phyloP scores from a whole-genome alignment of 2,888 invertebrate genomes.

The Caenorhabditis afra region DNA sequence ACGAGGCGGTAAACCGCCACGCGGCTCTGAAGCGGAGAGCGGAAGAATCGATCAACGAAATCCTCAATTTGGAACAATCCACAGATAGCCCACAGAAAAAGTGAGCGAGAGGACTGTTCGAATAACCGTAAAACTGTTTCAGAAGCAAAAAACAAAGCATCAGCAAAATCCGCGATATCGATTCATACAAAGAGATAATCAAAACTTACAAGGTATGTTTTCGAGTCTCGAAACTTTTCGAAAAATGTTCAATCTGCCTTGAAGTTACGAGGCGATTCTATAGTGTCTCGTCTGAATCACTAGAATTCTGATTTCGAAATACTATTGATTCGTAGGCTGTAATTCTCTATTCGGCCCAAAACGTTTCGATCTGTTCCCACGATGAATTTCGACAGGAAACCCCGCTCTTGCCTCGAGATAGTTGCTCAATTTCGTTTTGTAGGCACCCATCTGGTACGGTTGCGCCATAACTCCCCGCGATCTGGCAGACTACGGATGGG shows the following conservation, averaged over 20 bases:
- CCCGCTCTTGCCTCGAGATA: too few species aligned
- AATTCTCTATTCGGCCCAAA: too few species aligned
- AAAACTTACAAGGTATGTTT: constrained; percentile 49
- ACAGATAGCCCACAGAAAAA: constrained; percentile 42
- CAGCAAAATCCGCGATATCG: constrained; percentile 43
- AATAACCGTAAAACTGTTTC: not conserved
- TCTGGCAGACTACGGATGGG: constrained; percentile 65
- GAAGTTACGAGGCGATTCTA: too few species aligned
- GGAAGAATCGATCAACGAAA: constrained; percentile 39
- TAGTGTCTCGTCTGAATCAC: too few species aligned
- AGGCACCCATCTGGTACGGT: constrained; percentile 53
- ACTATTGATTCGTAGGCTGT: not conserved
- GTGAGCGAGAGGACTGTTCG: constrained; percentile 11
- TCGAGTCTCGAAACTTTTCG: not conserved
- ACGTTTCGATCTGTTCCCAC: too few species aligned
- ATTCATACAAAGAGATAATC: constrained; percentile 48
- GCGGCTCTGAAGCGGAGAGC: constrained; percentile 52
- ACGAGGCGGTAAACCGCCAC: constrained; percentile 41
- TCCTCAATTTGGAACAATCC: constrained; percentile 25
- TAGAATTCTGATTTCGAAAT: constrained; percentile 12
- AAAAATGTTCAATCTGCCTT: not conserved
- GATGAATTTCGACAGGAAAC: too few species aligned
- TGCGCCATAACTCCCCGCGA: constrained; percentile 61
- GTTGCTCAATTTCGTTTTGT: constrained; percentile 4
- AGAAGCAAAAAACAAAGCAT: constrained; percentile 23